Evolutionary conservation across 2,113 vertebrate genomes (phyloP).

Genomic region (Chascanopsetta lugubris): DNA sequence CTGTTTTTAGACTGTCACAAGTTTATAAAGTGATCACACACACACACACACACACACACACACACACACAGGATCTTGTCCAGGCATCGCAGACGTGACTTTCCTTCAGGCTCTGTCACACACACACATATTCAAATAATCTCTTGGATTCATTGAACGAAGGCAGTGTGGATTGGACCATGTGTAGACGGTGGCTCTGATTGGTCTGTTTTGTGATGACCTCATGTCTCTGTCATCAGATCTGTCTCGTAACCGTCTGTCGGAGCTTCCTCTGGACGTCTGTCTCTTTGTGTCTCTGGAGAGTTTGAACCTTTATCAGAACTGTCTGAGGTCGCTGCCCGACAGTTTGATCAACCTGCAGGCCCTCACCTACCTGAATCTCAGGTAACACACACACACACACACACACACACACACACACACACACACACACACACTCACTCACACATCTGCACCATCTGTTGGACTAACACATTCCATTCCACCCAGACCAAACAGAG

Average conservation of each 20-base stretch:
- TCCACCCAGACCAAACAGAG: too few species aligned
- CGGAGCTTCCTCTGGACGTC: slow-evolving; percentile 91
- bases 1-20: slow-evolving; percentile 29
- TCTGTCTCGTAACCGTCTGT: slow-evolving; percentile 91
- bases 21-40: neutral
- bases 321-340: slow-evolving; percentile 94
- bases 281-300: slow-evolving; percentile 96
- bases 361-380: slow-evolving; percentile 93
- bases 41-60: neutral
- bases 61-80: too few species aligned
- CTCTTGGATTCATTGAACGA: too few species aligned
- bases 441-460: too few species aligned
- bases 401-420: slow-evolving; percentile 12
- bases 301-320: slow-evolving; percentile 96
- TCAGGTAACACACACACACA: slow-evolving; percentile 84
- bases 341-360: slow-evolving; percentile 92
- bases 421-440: neutral
- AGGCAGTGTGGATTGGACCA: neutral
- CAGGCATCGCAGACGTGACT: too few species aligned
- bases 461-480: too few species aligned
- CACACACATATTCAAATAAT: too few species aligned
- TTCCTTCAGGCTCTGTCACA: too few species aligned
- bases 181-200: neutral
- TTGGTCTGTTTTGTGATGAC: neutral
- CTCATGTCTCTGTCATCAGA: slow-evolving; percentile 75